A percentile compares a stretch with the other conserved stretches of the same genome.
Conservation (phyloP, 2,888 invertebrate species). For the Chirona hameri region DNA sequence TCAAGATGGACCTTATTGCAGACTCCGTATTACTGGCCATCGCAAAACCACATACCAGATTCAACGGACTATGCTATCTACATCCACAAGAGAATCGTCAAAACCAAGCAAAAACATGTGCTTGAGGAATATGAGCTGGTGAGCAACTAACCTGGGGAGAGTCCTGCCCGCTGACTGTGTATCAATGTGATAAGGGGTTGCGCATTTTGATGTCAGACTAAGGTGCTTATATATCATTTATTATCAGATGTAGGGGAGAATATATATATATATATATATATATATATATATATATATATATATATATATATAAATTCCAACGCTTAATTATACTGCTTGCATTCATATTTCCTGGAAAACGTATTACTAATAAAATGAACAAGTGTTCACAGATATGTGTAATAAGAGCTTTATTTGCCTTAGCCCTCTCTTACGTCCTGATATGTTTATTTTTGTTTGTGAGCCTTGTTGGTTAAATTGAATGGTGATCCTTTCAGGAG, state of each 20-base stretch:
- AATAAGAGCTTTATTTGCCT: too few species aligned
- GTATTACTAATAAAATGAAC: too few species aligned
- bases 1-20: constrained; percentile 49
- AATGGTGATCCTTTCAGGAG: neutral
- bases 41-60: constrained; percentile 81
- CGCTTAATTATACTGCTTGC: too few species aligned
- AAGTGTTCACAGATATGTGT: too few species aligned
- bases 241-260: neutral
- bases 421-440: too few species aligned
- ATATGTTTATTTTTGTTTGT: too few species aligned
- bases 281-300: neutral
- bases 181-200: neutral
- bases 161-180: too few species aligned
- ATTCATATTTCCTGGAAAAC: too few species aligned
- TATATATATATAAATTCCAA: neutral
- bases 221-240: neutral
- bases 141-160: neutral
- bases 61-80: constrained; percentile 98
- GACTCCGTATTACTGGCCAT: constrained; percentile 98
- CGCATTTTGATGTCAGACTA: neutral
- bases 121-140: constrained; percentile 90
- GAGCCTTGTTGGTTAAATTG: neutral
- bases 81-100: constrained; percentile 76
- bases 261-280: neutral
- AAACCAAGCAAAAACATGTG: constrained; percentile 94